phyloP scores from a whole-genome alignment of 2,797 vertebrate genomes.

The Pseudochirops cupreus region DNA sequence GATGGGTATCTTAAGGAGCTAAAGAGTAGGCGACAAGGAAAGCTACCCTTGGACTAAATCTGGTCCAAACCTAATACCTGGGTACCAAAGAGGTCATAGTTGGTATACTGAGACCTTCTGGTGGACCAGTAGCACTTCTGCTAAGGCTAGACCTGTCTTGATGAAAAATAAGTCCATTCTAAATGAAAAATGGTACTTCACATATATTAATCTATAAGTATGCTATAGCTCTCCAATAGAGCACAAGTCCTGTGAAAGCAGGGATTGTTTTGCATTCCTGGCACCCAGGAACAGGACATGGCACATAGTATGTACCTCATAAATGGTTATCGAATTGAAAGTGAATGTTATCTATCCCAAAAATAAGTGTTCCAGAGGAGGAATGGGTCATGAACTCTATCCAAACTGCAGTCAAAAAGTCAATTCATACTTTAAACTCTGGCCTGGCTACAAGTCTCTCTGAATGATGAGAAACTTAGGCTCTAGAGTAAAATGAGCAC shows the following conservation, averaged over 20 bases:
- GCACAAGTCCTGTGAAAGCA: not conserved
- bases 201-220: not conserved
- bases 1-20: not conserved
- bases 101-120: not conserved
- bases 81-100: not conserved
- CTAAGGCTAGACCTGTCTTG: slow-evolving; percentile 62
- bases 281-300: not conserved
- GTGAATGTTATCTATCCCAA: slow-evolving; percentile 73
- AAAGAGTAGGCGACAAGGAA: not conserved
- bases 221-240: not conserved
- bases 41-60: not conserved
- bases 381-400: slow-evolving; percentile 65
- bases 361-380: slow-evolving; percentile 72
- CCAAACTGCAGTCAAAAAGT: slow-evolving; percentile 26
- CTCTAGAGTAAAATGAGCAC: slow-evolving; percentile 80
- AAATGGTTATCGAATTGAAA: not conserved
- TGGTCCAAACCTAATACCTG: not conserved
- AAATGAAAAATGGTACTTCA: not conserved
- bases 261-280: not conserved
- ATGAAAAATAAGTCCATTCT: not conserved
- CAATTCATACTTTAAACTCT: slow-evolving; percentile 75
- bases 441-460: slow-evolving; percentile 76
- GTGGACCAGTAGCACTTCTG: slow-evolving; percentile 8
- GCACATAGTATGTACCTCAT: not conserved
- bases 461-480: slow-evolving; percentile 76